A percentile compares a stretch with the other conserved stretches of the same genome.
Conservation (phyloP, 2,797 vertebrate genomes). For the Halcyon chelicuti region DNA sequence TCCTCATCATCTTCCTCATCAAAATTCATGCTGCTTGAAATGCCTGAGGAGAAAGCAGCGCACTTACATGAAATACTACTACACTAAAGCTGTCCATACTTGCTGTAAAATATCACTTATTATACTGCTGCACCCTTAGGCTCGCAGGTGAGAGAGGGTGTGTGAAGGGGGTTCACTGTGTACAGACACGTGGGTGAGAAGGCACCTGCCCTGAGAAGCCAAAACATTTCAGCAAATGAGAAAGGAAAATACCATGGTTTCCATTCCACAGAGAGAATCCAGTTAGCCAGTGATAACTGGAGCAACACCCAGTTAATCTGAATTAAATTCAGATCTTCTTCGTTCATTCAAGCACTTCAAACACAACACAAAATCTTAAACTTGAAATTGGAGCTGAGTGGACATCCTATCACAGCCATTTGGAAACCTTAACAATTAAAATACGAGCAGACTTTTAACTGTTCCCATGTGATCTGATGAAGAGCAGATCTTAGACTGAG, state of each 20-base stretch:
- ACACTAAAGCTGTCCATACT: neutral
- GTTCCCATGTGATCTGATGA: neutral
- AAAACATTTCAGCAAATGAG: neutral
- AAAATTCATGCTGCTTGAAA: slow-evolving; percentile 99
- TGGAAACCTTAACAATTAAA: neutral
- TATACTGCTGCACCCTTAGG: neutral
- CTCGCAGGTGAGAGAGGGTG: neutral
- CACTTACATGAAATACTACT: neutral
- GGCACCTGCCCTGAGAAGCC: neutral
- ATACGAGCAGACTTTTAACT: neutral
- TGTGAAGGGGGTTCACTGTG: neutral
- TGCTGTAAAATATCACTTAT: neutral
- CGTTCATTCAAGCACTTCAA: neutral
- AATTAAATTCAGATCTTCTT: neutral
- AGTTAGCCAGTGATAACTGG: neutral
- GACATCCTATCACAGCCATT: neutral
- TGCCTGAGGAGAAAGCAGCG: slow-evolving; percentile 79
- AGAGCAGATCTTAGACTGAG: neutral
- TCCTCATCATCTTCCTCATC: slow-evolving; percentile 96
- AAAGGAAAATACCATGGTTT: neutral
- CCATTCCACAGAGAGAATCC: neutral
- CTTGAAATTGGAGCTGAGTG: neutral
- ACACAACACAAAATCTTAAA: neutral
- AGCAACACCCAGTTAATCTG: neutral
- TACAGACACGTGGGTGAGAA: neutral